phyloP scores from a whole-genome alignment of 2,888 invertebrate genomes.

The Agrilus biguttatus region DNA sequence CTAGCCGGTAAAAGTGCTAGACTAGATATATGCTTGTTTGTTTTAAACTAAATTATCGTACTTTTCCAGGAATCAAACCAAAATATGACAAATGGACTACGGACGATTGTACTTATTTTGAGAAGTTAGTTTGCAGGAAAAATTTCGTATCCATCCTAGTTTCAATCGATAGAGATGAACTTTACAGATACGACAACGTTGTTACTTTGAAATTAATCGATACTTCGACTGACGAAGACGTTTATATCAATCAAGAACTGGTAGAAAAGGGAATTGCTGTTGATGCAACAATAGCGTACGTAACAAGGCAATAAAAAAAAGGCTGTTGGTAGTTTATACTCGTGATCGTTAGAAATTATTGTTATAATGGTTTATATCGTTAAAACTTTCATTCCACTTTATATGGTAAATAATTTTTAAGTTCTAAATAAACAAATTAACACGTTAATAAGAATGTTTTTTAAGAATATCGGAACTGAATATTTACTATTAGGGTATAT shows the following conservation, averaged over 20 bases:
- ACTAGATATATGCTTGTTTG: neutral
- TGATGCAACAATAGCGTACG: neutral
- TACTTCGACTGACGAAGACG: slow-evolving; percentile 49
- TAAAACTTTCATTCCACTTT: too few relatives aligned
- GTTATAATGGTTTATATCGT: too few relatives aligned
- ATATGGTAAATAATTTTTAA: too few relatives aligned
- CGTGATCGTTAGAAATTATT: too few relatives aligned
- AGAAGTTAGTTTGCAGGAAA: slow-evolving; percentile 52
- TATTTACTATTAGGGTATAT: too few relatives aligned
- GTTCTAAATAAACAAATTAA: too few relatives aligned
- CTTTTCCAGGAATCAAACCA: slow-evolving; percentile 34
- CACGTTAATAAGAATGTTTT: too few relatives aligned
- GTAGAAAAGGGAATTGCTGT: slow-evolving; percentile 40
- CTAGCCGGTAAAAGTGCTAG: slow-evolving; percentile 35
- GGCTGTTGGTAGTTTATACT: too few relatives aligned
- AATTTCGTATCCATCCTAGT: slow-evolving; percentile 55
- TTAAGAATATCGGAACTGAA: too few relatives aligned
- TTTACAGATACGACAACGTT: slow-evolving; percentile 44
- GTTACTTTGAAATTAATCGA: slow-evolving; percentile 57
- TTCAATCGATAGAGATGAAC: slow-evolving; percentile 44
- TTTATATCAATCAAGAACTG: slow-evolving; percentile 50
- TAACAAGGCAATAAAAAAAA: too few relatives aligned
- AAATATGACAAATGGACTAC: slow-evolving; percentile 48
- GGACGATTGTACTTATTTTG: slow-evolving; percentile 60
- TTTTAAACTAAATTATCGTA: slow-evolving; percentile 1